Evolutionary conservation across 1,140 invertebrate species (phyloP).

Genomic region (Trachelipus rathkii): DNA sequence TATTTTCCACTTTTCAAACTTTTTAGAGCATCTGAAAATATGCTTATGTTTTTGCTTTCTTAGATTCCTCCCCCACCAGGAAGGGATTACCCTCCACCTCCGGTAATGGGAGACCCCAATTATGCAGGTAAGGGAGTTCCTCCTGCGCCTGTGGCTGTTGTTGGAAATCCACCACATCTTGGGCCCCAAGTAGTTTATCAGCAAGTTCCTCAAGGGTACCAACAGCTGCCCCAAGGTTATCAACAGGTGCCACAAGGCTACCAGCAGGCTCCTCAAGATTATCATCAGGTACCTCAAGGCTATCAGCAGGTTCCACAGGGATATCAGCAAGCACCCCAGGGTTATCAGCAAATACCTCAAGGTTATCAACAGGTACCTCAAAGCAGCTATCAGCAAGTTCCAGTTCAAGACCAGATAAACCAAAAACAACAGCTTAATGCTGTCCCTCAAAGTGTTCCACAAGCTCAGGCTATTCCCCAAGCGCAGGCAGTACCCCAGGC

Average conservation of each 20-base stretch:
- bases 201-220: conserved; percentile 31
- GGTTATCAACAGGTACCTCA: background rate
- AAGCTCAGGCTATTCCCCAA: background rate
- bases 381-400: background rate
- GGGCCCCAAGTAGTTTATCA: conserved; percentile 37
- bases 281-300: conserved; percentile 41
- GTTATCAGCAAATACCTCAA: background rate
- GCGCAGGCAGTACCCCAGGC: no score
- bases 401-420: background rate
- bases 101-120: conserved; percentile 34
- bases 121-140: conserved; percentile 31
- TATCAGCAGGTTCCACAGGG: conserved; percentile 45
- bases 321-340: conserved; percentile 35
- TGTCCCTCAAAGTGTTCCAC: background rate
- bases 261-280: conserved; percentile 32
- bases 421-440: background rate
- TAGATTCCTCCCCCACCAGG: conserved; percentile 42
- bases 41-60: conserved; percentile 6
- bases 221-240: conserved; percentile 37
- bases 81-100: conserved; percentile 30
- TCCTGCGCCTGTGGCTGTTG: conserved; percentile 19
- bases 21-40: conserved; percentile 10
- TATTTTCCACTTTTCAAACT: background rate
- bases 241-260: conserved; percentile 33
- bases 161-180: background rate